Conservation (phyloP, 2,113 vertebrate species). For the Cavia aperea region DNA sequence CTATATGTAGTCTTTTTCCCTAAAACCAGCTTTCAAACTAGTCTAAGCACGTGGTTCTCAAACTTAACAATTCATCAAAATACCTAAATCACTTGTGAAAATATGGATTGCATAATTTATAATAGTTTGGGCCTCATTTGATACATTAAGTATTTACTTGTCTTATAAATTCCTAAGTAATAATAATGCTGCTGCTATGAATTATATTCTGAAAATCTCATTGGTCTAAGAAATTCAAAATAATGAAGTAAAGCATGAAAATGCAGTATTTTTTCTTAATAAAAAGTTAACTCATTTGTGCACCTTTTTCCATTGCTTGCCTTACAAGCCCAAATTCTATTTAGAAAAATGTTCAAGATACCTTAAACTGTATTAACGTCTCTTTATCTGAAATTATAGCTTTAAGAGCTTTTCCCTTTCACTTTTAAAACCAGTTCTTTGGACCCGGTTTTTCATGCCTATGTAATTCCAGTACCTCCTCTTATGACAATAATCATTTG, state of each 20-base stretch:
- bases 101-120: background rate
- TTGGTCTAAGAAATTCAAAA: constrained; percentile 23
- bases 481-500: background rate
- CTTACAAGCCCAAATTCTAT: background rate
- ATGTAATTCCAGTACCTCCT: background rate
- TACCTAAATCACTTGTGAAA: background rate
- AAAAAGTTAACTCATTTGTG: background rate
- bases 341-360: background rate
- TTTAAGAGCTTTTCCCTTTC: background rate
- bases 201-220: background rate
- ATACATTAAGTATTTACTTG: background rate
- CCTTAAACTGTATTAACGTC: background rate
- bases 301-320: background rate
- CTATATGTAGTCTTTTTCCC: background rate
- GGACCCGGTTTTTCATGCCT: background rate
- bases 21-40: background rate
- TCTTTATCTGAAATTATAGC: background rate
- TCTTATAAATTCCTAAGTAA: background rate
- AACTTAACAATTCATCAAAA: background rate
- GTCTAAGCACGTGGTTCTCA: background rate
- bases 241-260: background rate
- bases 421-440: background rate
- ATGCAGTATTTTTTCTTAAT: background rate
- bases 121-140: background rate
- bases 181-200: background rate